phyloP scores from a whole-genome alignment of 2,888 invertebrate genomes.

The Caenorhabditis wallacei region DNA sequence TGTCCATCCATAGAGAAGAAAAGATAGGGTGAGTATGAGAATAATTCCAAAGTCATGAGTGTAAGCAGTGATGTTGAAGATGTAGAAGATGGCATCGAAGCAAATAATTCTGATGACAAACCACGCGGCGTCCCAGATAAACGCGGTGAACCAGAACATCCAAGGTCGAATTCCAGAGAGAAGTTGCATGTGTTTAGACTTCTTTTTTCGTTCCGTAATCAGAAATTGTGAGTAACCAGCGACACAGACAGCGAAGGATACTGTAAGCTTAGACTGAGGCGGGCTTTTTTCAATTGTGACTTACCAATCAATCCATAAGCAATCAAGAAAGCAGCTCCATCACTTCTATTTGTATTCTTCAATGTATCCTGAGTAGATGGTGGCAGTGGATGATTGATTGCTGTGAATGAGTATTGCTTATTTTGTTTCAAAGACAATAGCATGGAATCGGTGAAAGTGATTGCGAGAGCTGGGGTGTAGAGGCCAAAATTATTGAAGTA shows the following conservation, averaged over 20 bases:
- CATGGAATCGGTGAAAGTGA: conserved; percentile 74
- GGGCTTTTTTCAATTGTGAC: no score
- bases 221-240: conserved; percentile 76
- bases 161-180: conserved; percentile 76
- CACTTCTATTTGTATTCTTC: conserved; percentile 64
- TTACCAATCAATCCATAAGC: conserved; percentile 61
- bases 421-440: conserved; percentile 46
- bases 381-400: conserved; percentile 74
- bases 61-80: conserved; percentile 72
- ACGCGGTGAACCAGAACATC: conserved; percentile 79
- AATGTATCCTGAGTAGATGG: conserved; percentile 73
- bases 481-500: conserved; percentile 77
- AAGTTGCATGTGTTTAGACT: conserved; percentile 80
- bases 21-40: conserved; percentile 62
- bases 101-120: conserved; percentile 71
- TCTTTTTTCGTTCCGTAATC: conserved; percentile 80
- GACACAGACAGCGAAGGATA: conserved; percentile 66
- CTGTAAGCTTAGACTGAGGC: no score
- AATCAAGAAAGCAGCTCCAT: conserved; percentile 51
- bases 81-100: conserved; percentile 74
- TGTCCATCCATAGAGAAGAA: conserved; percentile 77
- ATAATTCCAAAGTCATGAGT: conserved; percentile 64
- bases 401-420: conserved; percentile 58
- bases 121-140: conserved; percentile 77
- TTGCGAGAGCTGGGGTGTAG: conserved; percentile 72